Base-by-base conservation (phyloP, 30 jellyfish, hydroid and myxozoan species). In the Aurelia sp. region DNA sequence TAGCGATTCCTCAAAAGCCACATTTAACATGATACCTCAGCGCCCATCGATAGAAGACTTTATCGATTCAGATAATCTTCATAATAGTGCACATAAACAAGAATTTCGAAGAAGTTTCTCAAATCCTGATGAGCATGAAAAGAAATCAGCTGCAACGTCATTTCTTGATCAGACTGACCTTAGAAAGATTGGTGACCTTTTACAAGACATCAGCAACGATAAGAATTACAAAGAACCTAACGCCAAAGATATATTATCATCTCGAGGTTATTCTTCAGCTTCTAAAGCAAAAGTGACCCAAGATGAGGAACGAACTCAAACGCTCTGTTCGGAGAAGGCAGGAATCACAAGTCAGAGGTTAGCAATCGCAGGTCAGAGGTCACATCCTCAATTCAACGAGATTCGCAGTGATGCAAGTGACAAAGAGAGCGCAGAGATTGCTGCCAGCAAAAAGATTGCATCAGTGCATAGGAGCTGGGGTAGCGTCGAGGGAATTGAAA, bases 21-120 rank as follows among this genome's bases (percentile, higher is more conserved):
- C 96, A 1, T 78, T 33, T 35, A 63, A 84, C 48, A 80, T 73
- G n/a, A 62, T 73, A 0, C 96, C 96, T 12, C 74, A 81, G 27
- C 82, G 97, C 17, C 98, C 98, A n/a, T 93, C 98, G 5, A 59
- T 93, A 19, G 93, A 82, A 4, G 98, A 93, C 47, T 93, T 93
- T 69, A 86, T 93, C 17, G 94, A 93, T 71, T 60, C 78, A 19
- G 90, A 86, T 13, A 77, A 79, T n/a, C 51, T 33, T 48, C 50
- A 20, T 16, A 78, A 72, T 10, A 53, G 74, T 22, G 86, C 87
- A 21, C 78, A 53, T 38, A 30, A 53, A 20, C 61, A 62, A n/a
- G 53, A 17, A 13, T 48, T 79, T 7, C 27, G 67, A 4, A 63
- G 89, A 47, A 62, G 80, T 31, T 5, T 18, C 17, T 79, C 89